Evolutionary conservation across 2,797 vertebrate genomes (phyloP).

Genomic region (Luscinia megarhynchos): DNA sequence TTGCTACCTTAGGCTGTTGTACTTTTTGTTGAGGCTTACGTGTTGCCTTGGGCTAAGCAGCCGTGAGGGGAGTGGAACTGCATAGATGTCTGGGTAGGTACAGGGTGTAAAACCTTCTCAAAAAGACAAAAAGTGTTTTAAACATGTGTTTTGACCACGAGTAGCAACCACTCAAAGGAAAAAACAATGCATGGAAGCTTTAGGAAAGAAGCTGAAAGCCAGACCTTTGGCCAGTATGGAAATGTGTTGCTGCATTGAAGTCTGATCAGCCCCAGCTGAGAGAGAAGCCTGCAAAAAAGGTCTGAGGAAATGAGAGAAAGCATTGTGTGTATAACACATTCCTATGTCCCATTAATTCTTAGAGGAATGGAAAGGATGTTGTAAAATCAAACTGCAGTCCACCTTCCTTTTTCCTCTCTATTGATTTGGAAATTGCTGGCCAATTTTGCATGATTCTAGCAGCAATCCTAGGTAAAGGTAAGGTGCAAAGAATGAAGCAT

Average conservation of each 20-base stretch:
- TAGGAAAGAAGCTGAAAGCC: neutral
- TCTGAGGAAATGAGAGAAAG: neutral
- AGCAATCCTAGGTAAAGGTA: neutral
- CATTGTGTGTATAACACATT: neutral
- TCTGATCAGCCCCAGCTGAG: neutral
- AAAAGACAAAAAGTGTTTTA: neutral
- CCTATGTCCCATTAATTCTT: neutral
- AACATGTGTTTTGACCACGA: neutral
- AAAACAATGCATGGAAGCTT: neutral
- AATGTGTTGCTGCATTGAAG: neutral
- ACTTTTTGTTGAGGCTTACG: neutral
- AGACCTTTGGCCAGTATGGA: neutral
- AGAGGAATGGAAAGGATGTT: neutral
- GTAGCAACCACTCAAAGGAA: neutral
- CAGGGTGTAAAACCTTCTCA: neutral
- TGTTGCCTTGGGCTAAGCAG: neutral
- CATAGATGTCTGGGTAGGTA: neutral
- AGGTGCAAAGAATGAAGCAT: neutral
- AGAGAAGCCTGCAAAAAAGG: neutral
- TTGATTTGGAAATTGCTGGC: neutral
- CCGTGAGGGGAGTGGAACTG: accelerated
- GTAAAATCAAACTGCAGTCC: neutral
- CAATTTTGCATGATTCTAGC: neutral
- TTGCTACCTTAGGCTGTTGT: neutral
- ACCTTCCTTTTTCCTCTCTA: neutral